Evolutionary conservation across 2,113 vertebrate species (phyloP).

Genomic region (Bos taurus): ARS-UCD2.0 NC_037345.1:45658501-45659000

Average conservation of each 20-base stretch:
- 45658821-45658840: neutral
- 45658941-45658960: neutral
- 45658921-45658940: neutral
- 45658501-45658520: neutral
- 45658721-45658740: neutral
- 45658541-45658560: neutral
- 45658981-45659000: neutral
- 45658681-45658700: neutral
- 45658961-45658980: neutral
- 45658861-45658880: neutral
- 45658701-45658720: neutral
- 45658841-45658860: neutral
- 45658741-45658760: neutral
- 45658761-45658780: neutral
- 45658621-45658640: neutral
- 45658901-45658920: neutral
- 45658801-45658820: neutral
- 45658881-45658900: neutral
- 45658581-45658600: neutral
- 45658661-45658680: neutral
- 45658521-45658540: neutral
- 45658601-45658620: neutral
- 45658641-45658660: neutral
- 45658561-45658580: accelerated
- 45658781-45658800: neutral